Conservation (phyloP, 2,797 vertebrate species). For the Ctenopoma multispine region DNA sequence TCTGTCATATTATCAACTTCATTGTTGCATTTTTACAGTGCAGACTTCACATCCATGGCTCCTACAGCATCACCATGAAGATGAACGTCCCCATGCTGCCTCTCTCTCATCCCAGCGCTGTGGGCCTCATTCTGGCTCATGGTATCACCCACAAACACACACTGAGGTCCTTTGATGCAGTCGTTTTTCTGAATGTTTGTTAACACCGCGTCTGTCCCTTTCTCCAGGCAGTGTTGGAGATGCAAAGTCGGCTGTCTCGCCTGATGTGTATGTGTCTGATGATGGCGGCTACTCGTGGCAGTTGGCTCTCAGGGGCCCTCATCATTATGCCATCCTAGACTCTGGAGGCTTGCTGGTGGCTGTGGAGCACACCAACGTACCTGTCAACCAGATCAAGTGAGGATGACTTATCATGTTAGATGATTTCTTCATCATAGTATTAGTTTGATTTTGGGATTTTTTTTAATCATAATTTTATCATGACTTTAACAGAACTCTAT, state of each 20-base stretch:
- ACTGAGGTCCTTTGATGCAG: neutral
- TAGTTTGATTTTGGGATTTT: neutral
- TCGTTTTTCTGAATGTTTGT: neutral
- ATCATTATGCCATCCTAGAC: conserved; percentile 94
- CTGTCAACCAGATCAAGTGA: conserved; percentile 91
- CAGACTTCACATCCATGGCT: conserved; percentile 93
- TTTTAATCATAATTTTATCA: too few relatives aligned
- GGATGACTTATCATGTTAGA: conserved; percentile 23
- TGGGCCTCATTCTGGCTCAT: conserved; percentile 93
- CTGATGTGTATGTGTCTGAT: conserved; percentile 93
- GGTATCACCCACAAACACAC: conserved; percentile 78
- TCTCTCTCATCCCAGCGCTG: conserved; percentile 90
- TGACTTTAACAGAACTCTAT: neutral
- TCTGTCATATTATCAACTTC: neutral
- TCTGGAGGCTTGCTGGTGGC: conserved; percentile 94
- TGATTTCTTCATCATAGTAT: neutral
- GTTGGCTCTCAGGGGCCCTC: conserved; percentile 90
- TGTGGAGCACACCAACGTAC: conserved; percentile 85
- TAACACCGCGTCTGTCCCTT: neutral
- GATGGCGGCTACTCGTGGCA: conserved; percentile 94
- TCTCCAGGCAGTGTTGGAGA: conserved; percentile 90
- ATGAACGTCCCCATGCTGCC: conserved; percentile 92
- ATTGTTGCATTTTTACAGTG: conserved; percentile 85
- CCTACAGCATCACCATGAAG: conserved; percentile 92
- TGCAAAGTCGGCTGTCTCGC: conserved; percentile 87